A percentile compares a stretch with the other conserved stretches of the same genome.
Conservation (phyloP, 2,113 vertebrate genomes). For the Cathartes aura region DNA sequence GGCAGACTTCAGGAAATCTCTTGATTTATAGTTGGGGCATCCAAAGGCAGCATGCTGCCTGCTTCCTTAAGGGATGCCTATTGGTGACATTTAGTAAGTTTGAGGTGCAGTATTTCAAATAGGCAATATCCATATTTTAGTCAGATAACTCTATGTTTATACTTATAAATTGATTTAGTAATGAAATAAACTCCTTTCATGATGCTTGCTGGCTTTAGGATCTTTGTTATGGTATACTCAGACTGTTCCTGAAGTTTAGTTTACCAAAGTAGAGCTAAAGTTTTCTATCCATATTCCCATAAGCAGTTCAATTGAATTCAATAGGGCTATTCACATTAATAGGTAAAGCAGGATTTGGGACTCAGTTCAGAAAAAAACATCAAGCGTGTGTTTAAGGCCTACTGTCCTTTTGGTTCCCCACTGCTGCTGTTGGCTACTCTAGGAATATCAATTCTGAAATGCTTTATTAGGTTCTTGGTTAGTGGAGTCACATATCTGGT, state of each 20-base stretch:
- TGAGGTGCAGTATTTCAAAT: conserved; percentile 68
- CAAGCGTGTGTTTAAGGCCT: not conserved
- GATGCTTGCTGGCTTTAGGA: conserved; percentile 54
- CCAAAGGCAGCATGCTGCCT: conserved; percentile 57
- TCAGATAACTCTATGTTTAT: conserved; percentile 55
- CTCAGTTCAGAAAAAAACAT: not conserved
- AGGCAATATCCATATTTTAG: conserved; percentile 66
- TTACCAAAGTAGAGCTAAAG: conserved; percentile 44
- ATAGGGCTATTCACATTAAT: conserved; percentile 38
- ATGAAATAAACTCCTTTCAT: conserved; percentile 56
- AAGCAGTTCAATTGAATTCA: conserved; percentile 10
- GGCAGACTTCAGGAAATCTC: conserved; percentile 66
- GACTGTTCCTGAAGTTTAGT: conserved; percentile 35
- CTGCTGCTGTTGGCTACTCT: not conserved
- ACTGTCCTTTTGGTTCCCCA: not conserved
- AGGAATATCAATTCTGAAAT: not conserved
- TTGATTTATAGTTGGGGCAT: conserved; percentile 66
- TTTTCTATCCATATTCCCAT: not conserved
- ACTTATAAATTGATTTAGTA: conserved; percentile 64
- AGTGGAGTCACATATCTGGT: not conserved
- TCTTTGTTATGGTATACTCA: conserved; percentile 50
- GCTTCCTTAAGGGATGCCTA: conserved; percentile 61
- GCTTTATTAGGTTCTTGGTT: not conserved
- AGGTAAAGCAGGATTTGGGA: conserved; percentile 8
- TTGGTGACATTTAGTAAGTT: conserved; percentile 51